Conservation (phyloP, 1,140 invertebrate species). For the Contarinia nasturtii region DNA sequence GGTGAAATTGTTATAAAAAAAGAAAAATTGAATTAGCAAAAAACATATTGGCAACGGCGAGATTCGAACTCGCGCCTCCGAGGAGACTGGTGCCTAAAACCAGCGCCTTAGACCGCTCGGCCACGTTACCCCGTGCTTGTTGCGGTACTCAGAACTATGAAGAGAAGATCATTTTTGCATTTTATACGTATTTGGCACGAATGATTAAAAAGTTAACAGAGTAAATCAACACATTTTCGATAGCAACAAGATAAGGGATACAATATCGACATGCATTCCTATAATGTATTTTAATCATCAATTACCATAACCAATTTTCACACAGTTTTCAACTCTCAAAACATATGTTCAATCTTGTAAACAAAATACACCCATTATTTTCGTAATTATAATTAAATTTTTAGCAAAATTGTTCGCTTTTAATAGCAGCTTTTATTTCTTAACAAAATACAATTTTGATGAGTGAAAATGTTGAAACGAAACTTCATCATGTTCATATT, state of each 20-base stretch:
- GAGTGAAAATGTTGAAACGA: background rate
- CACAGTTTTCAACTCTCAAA: background rate
- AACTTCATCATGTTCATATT: background rate
- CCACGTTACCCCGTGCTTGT: slow-evolving; percentile 34
- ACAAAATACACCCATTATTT: background rate
- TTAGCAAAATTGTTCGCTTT: background rate
- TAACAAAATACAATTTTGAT: background rate
- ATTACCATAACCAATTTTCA: background rate
- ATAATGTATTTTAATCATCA: background rate
- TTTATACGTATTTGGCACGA: background rate
- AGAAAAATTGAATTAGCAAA: background rate
- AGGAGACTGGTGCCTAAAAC: slow-evolving; percentile 99
- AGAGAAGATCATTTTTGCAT: background rate
- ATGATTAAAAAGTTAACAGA: background rate
- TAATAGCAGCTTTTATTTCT: no score
- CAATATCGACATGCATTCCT: background rate
- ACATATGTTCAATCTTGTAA: background rate
- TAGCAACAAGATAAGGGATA: background rate
- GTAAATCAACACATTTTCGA: background rate
- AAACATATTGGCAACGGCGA: no score
- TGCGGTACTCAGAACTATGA: background rate
- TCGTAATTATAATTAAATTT: background rate
- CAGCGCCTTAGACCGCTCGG: slow-evolving; percentile 98
- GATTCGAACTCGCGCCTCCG: no score
- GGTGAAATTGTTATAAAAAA: background rate